Base-by-base conservation (phyloP, 2,113 vertebrate species). In the Mionectes macconnelli region DNA sequence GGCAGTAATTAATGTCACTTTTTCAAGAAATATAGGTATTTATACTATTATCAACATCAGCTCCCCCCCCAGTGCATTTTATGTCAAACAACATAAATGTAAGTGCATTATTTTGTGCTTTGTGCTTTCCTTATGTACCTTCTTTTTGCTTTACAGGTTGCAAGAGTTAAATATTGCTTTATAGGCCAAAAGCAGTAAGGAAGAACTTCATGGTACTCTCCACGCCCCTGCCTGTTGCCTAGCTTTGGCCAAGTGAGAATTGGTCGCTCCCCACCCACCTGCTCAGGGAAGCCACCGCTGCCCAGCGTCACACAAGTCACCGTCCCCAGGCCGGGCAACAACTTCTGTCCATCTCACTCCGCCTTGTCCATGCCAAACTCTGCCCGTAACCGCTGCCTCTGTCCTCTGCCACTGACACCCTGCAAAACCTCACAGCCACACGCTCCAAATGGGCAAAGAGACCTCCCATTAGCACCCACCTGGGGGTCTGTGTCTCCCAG, bases 71-170 rank as follows among this genome's bases (percentile, higher is more conserved):
- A 98, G 98, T 98, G 98, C 98, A 98, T 98, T 98, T 97, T 97
- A 94, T 95, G 91, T 94, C 93, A 97, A 98, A 97, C 97, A 98
- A 96, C 95, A 97, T 97, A 96, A 97, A 91, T 93, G 92, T 97
- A 98, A 98, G 98, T 98, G 97, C 97, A 98, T 98, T 97, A 96
- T 97, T 98, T 98, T 98, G 98, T 98, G 98, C 98, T 98, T 98
- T 97, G 96, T 96, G 94, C 96, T 97, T 96, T 96, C 94, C 94
- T 96, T 84, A 93, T 92, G 93, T 94, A 97, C 93, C 96, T 97
- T 97, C 96, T 98, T 96, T 97, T 89, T 96, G 94, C 96, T 97
- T 96, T 94, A 94, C 97, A 97, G 96, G 89, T 97, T 95, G 52
- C 56, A 97, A 76, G 87, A 94, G 90, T 97, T 97, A 96, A 98